Evolutionary conservation across 2,113 vertebrate genomes (phyloP).

Genomic region (Pipra filicauda): DNA sequence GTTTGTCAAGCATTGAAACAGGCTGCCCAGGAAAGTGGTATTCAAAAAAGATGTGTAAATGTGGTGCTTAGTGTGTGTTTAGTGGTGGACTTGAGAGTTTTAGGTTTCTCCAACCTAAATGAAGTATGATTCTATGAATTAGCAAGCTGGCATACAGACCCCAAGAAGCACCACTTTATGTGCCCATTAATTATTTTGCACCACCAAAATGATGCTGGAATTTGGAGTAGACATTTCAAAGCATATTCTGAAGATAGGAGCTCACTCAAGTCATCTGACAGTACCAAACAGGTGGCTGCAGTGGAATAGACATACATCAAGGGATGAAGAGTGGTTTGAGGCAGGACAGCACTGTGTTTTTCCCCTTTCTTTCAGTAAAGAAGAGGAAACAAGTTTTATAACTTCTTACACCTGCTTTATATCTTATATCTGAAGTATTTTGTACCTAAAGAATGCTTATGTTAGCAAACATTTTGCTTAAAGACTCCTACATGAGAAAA

Average conservation of each 20-base stretch:
- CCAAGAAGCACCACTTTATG: background rate
- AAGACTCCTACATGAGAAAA: background rate
- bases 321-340: background rate
- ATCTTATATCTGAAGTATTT: background rate
- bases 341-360: background rate
- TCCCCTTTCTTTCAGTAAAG: background rate
- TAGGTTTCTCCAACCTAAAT: background rate
- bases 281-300: background rate
- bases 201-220: background rate
- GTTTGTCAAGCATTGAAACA: background rate
- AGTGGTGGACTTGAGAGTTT: background rate
- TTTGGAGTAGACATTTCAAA: background rate
- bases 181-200: background rate
- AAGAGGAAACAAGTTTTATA: background rate
- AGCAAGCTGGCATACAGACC: background rate
- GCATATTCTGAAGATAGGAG: background rate
- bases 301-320: background rate
- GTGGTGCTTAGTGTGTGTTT: background rate
- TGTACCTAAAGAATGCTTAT: background rate
- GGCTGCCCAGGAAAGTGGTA: background rate
- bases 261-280: background rate
- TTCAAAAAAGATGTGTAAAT: background rate
- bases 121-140: background rate
- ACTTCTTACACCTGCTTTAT: background rate
- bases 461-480: background rate